A percentile compares a stretch with the other conserved stretches of the same genome.
Conservation (phyloP, 1,140 invertebrate species). For the Propsilocerus akamusi region DNA sequence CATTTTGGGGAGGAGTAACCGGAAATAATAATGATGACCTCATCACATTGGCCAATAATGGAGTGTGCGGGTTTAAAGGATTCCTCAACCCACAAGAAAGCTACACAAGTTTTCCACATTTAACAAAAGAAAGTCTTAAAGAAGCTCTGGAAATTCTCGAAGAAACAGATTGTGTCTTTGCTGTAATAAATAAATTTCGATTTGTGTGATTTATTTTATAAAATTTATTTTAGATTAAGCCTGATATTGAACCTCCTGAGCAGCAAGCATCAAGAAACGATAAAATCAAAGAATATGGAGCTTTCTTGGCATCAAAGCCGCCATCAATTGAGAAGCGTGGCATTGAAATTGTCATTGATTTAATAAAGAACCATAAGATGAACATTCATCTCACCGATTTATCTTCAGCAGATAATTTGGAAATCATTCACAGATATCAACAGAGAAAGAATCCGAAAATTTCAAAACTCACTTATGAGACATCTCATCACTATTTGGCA, state of each 20-base stretch:
- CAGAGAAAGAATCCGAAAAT: slow-evolving; percentile 23
- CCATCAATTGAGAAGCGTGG: slow-evolving; percentile 44
- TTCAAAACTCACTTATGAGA: slow-evolving; percentile 30
- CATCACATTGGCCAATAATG: slow-evolving; percentile 33
- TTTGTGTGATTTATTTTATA: not conserved
- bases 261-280: slow-evolving; percentile 7
- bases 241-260: slow-evolving; percentile 38
- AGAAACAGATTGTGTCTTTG: slow-evolving; percentile 32
- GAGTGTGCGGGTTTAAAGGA: slow-evolving; percentile 55
- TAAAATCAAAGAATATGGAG: slow-evolving; percentile 35
- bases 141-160: slow-evolving; percentile 31
- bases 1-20: slow-evolving; percentile 55
- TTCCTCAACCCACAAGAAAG: slow-evolving; percentile 42
- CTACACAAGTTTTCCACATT: slow-evolving; percentile 41
- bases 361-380: slow-evolving; percentile 33
- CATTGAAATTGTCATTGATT: slow-evolving; percentile 33
- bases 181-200: slow-evolving; percentile 27
- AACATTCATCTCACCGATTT: slow-evolving; percentile 52
- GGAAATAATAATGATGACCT: slow-evolving; percentile 41
- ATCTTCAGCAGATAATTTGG: slow-evolving; percentile 37
- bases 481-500: slow-evolving; percentile 53
- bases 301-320: slow-evolving; percentile 42
- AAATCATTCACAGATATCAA: slow-evolving; percentile 23
- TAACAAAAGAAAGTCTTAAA: slow-evolving; percentile 32
- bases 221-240: slow-evolving; percentile 25